phyloP scores from a whole-genome alignment of 2,888 invertebrate species.

The Macrosiphum euphorbiae region DNA sequence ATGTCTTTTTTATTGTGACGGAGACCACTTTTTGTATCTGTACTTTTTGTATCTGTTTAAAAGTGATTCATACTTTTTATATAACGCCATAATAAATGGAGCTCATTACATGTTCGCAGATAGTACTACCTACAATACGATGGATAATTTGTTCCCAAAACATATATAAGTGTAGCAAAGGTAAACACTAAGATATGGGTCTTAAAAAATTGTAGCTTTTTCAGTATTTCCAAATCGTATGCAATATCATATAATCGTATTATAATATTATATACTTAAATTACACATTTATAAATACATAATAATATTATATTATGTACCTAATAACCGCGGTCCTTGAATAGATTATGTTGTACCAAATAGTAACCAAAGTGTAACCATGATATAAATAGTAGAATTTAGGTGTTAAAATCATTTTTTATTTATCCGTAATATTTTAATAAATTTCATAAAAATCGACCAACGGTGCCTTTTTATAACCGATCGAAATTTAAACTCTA shows the following conservation, averaged over 20 bases:
- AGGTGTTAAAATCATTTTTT: background rate
- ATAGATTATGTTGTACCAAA: background rate
- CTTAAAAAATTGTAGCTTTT: too few relatives aligned
- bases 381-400: background rate
- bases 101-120: background rate
- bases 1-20: background rate
- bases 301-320: too few relatives aligned
- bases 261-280: background rate
- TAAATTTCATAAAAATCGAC: background rate
- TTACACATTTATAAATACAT: background rate
- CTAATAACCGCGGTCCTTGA: background rate
- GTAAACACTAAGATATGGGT: background rate
- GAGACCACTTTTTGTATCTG: background rate
- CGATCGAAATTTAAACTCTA: background rate
- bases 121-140: background rate
- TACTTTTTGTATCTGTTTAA: background rate
- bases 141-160: background rate
- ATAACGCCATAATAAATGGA: background rate
- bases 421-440: background rate
- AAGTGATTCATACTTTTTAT: background rate
- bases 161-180: background rate
- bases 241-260: too few relatives aligned
- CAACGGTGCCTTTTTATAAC: background rate
- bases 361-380: background rate
- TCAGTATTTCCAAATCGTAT: background rate